phyloP scores from a whole-genome alignment of 1,140 invertebrate genomes.

The Sitodiplosis mosellana region DNA sequence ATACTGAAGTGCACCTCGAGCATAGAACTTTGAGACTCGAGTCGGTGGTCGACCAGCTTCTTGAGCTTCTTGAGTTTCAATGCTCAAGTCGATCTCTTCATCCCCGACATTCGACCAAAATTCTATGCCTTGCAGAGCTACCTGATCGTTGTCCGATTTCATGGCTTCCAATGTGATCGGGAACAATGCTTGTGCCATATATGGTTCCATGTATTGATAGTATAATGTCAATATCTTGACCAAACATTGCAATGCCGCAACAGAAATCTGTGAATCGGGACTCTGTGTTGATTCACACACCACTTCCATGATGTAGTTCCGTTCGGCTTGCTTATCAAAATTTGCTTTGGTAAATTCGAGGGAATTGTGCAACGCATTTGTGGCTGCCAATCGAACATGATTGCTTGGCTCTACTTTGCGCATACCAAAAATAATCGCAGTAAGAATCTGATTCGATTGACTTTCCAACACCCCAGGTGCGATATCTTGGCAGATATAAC shows the following conservation, averaged over 20 bases:
- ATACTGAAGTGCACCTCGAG: constrained; percentile 88
- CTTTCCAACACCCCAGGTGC: constrained; percentile 78
- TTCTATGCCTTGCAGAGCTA: constrained; percentile 96
- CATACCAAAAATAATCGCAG: constrained; percentile 98
- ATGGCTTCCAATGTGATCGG: constrained; percentile 97
- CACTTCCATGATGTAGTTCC: constrained; percentile 99
- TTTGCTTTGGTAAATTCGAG: constrained; percentile 97
- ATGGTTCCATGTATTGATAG: constrained; percentile 98
- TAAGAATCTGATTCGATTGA: constrained; percentile 91
- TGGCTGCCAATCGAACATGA: constrained; percentile 83
- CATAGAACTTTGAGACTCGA: constrained; percentile 80
- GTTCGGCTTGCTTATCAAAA: constrained; percentile 91
- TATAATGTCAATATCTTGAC: constrained; percentile 98
- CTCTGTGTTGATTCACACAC: constrained; percentile 86
- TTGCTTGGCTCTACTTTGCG: constrained; percentile 61
- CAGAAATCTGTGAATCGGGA: constrained; percentile 71
- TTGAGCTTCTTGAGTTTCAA: constrained; percentile 83
- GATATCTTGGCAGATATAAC: constrained; percentile 62
- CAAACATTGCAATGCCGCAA: constrained; percentile 91
- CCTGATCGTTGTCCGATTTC: constrained; percentile 90
- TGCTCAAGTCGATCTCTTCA: constrained; percentile 92
- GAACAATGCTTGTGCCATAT: constrained; percentile 97
- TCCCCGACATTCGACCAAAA: constrained; percentile 99
- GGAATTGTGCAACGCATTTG: constrained; percentile 92
- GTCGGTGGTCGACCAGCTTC: constrained; percentile 82